These are phyloP conservation scores for Dioctria rufipes DNA, from an alignment of 2,888 invertebrate genomes.

Conservation along the genomic window DNA sequence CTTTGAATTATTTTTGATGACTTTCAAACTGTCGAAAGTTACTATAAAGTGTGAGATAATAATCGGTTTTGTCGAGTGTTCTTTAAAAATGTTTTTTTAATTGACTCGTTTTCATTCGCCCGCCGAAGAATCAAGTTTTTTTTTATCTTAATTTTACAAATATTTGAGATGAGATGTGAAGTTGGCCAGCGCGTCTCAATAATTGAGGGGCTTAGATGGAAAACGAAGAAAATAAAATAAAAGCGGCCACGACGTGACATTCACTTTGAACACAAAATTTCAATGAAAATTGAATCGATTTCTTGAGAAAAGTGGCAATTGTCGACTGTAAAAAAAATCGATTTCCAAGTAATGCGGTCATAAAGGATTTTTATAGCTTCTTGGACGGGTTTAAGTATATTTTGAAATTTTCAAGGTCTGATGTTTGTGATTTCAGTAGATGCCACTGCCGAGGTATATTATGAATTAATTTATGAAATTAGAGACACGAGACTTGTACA, in stretches of 20 bases:
- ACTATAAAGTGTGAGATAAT: conserved; percentile 2
- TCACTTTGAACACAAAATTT: no score
- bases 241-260: no score
- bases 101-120: background rate
- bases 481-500: no score
- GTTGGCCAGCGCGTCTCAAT: no score
- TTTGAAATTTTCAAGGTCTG: no score
- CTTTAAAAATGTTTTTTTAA: background rate
- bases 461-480: no score
- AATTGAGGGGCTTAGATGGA: no score
- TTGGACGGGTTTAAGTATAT: background rate
- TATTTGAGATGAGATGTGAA: no score
- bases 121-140: background rate
- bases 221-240: no score
- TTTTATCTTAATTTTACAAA: background rate
- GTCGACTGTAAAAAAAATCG: conserved; percentile 23
- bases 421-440: no score
- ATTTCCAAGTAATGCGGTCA: conserved; percentile 32
- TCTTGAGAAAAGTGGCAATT: background rate
- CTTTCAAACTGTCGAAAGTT: conserved; percentile 33
- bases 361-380: conserved; percentile 28
- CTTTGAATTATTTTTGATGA: conserved; percentile 37
- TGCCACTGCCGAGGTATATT: no score
- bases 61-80: conserved; percentile 12
- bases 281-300: background rate